Percentiles rank a stretch among this genome's conserved stretches.
Conservation (phyloP, 1,140 invertebrate genomes). For the Drosophila mojavensis region DNA sequence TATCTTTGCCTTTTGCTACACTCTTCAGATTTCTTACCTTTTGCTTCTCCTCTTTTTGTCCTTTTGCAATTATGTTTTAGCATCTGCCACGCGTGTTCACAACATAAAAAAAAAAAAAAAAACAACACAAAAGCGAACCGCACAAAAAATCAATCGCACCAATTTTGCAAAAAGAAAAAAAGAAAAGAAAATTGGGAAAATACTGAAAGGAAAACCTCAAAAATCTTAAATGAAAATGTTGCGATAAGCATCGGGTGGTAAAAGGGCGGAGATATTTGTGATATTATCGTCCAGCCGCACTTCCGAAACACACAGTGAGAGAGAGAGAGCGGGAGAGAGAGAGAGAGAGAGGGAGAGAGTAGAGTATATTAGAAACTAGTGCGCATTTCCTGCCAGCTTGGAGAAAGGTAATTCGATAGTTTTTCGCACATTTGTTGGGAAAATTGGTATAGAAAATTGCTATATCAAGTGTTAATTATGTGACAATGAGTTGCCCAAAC, state of each 20-base stretch:
- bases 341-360: not conserved
- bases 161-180: conserved; percentile 48
- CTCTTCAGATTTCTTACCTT: too few species aligned
- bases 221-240: conserved; percentile 4
- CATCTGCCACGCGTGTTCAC: conserved; percentile 56
- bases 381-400: conserved; percentile 70
- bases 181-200: conserved; percentile 11
- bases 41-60: not conserved
- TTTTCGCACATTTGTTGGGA: conserved; percentile 70
- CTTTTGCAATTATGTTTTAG: not conserved
- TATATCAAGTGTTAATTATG: conserved; percentile 82
- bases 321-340: not conserved
- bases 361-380: conserved; percentile 5
- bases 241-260: conserved; percentile 29
- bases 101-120: conserved; percentile 6
- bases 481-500: conserved; percentile 72
- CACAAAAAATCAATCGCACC: conserved; percentile 61
- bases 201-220: conserved; percentile 35
- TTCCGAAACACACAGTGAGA: conserved; percentile 49
- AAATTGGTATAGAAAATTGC: conserved; percentile 51
- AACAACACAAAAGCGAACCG: conserved; percentile 13
- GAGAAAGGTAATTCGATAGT: conserved; percentile 68
- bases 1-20: too few species aligned
- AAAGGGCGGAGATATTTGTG: conserved; percentile 42
- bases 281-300: conserved; percentile 42